Base-by-base conservation (phyloP, 1,140 invertebrate species). In the Melipona quadrifasciata region DNA sequence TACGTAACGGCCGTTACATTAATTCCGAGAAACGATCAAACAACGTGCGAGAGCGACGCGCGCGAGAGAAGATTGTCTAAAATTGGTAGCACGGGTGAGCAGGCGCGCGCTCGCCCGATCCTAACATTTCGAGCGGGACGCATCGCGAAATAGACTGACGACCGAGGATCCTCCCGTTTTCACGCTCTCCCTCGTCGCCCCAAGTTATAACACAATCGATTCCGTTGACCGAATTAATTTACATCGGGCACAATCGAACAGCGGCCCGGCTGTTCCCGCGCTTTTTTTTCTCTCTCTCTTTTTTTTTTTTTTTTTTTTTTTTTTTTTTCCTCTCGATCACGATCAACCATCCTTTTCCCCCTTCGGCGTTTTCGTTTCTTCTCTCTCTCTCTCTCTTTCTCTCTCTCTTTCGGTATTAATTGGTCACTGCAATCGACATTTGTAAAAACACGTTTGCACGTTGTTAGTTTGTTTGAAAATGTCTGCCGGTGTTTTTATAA, bases 141-240 rank as follows among this genome's bases (percentile, higher is more conserved):
- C 51, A 75, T 67, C 71, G 80, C 47, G 71, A 67, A 64, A 74
- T 64, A 31, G 57, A 81, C 70, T 64, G 80, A 65, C 57, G 47
- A 57, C 24, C 39, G 39, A 53, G 24, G n/a, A 67, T 77, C 27
- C 14, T 55, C 39, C 47, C 5, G 39, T 51, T 61, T 58, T 21
- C 53, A 27, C 53, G 67, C 19, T 68, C 31, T 55, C 39, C 57
- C 71, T 21, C 71, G 47, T 24, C 17, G 16, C 16, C 27, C 47
- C 24, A 27, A 80, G 80, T 74, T 73, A 75, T 82, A 75, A 76
- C 61, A 82, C 80, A 82, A 77, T 82, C 73, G 80, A 82, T 82
- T 34, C 73, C 73, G n/a, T 77, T 55, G 51, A 67, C 51, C 73
- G 80, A 82, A 77, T 82, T 84, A 79, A 80, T 84, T 79, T 71